Conservation (phyloP, 2,797 vertebrate species). For the Alectoris magna region DNA sequence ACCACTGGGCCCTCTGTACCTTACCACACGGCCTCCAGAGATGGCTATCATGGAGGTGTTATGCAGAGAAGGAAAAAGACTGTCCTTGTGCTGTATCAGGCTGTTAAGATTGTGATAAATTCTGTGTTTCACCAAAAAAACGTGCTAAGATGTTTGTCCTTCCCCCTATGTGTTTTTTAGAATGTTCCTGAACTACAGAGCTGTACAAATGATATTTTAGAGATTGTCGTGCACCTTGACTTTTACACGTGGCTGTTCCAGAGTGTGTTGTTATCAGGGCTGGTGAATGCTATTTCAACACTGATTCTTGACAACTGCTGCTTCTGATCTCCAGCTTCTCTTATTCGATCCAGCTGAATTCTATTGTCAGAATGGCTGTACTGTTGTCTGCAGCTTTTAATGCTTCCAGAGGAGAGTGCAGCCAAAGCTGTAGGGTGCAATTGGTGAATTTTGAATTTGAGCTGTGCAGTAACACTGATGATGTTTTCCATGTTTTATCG, state of each 20-base stretch:
- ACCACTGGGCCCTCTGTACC: background rate
- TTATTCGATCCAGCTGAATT: background rate
- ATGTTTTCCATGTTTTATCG: background rate
- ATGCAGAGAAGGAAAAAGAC: background rate
- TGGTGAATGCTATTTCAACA: background rate
- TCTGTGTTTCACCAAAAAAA: background rate
- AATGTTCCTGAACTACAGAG: background rate
- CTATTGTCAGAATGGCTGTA: background rate
- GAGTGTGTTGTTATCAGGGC: background rate
- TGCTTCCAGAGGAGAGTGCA: background rate
- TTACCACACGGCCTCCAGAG: background rate
- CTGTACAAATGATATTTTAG: background rate
- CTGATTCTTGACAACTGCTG: background rate
- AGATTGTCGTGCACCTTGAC: background rate
- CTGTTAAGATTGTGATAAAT: background rate
- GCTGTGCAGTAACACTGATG: background rate
- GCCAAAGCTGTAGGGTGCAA: background rate
- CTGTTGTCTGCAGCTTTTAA: background rate
- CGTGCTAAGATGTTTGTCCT: background rate
- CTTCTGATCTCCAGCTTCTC: background rate
- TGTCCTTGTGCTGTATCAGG: background rate
- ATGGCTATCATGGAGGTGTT: background rate
- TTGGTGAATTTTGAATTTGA: background rate
- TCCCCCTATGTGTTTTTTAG: background rate
- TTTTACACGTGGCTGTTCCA: background rate